Conservation (phyloP, 1,140 invertebrate genomes). For the Neodiprion virginianus region DNA sequence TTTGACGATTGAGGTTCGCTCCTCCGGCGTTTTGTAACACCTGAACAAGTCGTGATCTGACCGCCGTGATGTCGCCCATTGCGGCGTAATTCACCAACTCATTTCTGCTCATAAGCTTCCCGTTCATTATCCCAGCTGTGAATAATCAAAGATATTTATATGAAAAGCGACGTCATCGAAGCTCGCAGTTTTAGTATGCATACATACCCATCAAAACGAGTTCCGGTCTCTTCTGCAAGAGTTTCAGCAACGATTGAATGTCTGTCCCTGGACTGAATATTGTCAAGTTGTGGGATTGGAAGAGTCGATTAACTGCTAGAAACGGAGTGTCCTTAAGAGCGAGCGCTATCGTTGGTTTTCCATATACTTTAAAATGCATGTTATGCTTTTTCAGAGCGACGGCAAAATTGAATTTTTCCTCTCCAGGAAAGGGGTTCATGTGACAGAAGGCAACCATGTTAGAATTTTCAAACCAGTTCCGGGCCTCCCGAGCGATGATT, state of each 20-base stretch:
- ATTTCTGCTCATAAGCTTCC: slow-evolving; percentile 69
- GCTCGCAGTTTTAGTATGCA: no score
- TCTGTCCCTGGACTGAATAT: slow-evolving; percentile 71
- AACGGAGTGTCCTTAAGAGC: slow-evolving; percentile 69
- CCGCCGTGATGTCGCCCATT: slow-evolving; percentile 67
- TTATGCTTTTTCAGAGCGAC: slow-evolving; percentile 67
- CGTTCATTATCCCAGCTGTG: slow-evolving; percentile 72
- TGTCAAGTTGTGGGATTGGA: slow-evolving; percentile 64
- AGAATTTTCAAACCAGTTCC: slow-evolving; percentile 73
- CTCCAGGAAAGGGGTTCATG: slow-evolving; percentile 68
- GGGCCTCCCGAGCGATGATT: slow-evolving; percentile 73
- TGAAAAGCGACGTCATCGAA: no score
- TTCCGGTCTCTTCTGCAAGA: slow-evolving; percentile 68
- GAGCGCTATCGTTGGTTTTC: slow-evolving; percentile 64
- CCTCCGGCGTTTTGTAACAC: slow-evolving; percentile 69
- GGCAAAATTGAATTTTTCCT: slow-evolving; percentile 67
- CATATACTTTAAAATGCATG: slow-evolving; percentile 72
- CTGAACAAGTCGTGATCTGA: slow-evolving; percentile 69
- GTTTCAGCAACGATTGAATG: slow-evolving; percentile 64
- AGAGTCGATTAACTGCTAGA: slow-evolving; percentile 66
- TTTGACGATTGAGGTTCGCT: slow-evolving; percentile 65
- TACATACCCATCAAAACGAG: slow-evolving; percentile 68
- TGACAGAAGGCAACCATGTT: slow-evolving; percentile 75
- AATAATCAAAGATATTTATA: slow-evolving; percentile 33
- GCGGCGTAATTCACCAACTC: slow-evolving; percentile 70